Conservation (phyloP, 2,888 invertebrate species). For the Ametastegia equiseti region DNA sequence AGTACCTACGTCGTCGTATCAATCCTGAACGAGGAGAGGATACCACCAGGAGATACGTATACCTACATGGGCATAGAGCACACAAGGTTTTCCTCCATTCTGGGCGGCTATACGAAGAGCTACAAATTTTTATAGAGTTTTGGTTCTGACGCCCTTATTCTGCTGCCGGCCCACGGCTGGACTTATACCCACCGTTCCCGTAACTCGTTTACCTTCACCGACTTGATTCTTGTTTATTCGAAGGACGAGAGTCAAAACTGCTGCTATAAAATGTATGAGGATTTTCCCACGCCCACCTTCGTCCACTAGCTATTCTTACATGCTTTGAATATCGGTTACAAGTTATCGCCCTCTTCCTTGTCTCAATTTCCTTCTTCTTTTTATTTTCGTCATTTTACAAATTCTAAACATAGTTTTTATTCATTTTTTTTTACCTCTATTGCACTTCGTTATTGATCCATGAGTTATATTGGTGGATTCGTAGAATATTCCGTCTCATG, state of each 20-base stretch:
- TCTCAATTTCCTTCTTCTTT: background rate
- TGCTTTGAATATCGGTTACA: background rate
- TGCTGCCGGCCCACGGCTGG: no score
- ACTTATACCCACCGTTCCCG: background rate
- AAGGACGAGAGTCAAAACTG: constrained; percentile 13
- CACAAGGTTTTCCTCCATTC: no score
- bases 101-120: no score
- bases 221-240: constrained; percentile 14
- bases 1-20: background rate
- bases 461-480: no score
- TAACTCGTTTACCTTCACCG: constrained; percentile 24
- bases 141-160: background rate
- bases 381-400: no score
- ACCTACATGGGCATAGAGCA: background rate
- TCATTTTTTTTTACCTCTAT: no score
- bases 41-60: constrained; percentile 20
- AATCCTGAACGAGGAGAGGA: background rate
- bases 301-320: background rate
- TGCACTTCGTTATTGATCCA: no score
- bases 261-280: constrained; percentile 26
- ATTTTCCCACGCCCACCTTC: background rate
- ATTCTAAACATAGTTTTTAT: no score
- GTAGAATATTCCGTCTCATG: no score
- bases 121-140: constrained; percentile 28
- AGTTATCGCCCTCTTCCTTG: background rate